These are phyloP conservation scores for Drosophila ananassae DNA, from an alignment of 1,140 invertebrate species.

Conservation along the genomic window DNA sequence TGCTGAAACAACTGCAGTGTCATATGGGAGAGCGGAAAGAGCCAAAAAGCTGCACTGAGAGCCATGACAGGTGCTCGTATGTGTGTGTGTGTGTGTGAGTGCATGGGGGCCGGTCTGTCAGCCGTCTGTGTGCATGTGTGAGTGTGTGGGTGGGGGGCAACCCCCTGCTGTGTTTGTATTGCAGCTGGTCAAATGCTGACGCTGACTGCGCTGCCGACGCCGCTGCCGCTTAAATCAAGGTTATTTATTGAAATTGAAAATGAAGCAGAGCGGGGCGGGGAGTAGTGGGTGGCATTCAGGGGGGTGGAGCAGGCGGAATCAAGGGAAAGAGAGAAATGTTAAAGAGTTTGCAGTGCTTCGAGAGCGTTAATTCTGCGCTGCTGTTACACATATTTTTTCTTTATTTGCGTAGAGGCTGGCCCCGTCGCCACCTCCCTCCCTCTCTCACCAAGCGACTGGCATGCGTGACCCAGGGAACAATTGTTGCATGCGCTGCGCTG, in stretches of 20 bases:
- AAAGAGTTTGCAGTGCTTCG: constrained; percentile 30
- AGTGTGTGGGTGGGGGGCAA: constrained; percentile 24
- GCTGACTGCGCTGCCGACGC: constrained; percentile 49
- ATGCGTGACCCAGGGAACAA: constrained; percentile 43
- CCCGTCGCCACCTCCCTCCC: not conserved
- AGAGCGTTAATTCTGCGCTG: constrained; percentile 42
- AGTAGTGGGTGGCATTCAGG: constrained; percentile 2
- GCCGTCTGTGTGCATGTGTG: constrained; percentile 30
- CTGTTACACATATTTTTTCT: constrained; percentile 30
- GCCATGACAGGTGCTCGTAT: constrained; percentile 14
- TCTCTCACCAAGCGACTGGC: not conserved
- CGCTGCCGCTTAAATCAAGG: constrained; percentile 77
- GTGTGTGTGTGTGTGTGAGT: constrained; percentile 56
- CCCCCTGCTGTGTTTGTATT: constrained; percentile 48
- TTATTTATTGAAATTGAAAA: constrained; percentile 83
- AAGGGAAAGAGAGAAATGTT: constrained; percentile 23
- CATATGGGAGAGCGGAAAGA: constrained; percentile 9
- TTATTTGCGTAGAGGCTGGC: constrained; percentile 24
- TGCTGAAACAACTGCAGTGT: constrained; percentile 50
- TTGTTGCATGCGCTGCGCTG: constrained; percentile 67
- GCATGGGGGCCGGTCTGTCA: constrained; percentile 72
- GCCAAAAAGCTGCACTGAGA: constrained; percentile 13
- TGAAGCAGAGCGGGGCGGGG: constrained; percentile 51
- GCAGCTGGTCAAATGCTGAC: constrained; percentile 69
- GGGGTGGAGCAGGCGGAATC: not conserved